Base-by-base conservation (phyloP, 2,113 vertebrate genomes). In the Elephantulus edwardii region DNA sequence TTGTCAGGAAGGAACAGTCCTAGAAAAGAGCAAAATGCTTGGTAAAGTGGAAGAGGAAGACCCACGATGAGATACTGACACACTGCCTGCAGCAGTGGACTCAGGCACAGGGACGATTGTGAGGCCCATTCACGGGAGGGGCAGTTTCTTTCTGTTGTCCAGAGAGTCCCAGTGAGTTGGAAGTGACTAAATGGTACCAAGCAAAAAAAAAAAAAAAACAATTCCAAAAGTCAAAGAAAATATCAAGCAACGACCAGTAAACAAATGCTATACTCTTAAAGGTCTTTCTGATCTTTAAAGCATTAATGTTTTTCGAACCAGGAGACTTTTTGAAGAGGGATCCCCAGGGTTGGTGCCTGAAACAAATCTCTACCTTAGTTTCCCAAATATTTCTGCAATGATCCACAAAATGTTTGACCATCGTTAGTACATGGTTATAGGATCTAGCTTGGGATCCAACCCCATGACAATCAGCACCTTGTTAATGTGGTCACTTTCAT, bases 351-450 rank as follows among this genome's bases (percentile, higher is more conserved):
- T 46, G 9, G 12, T 3, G 26, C 2, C 4, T 16, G 68, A 46
- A 72, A 30, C 54, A 48, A 10, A 12, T 40, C 24, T 38, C 38
- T 6, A 14, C 8, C 26, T 42, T 46, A 28, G 11, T 44, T 1
- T 38, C 50, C 70, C 8, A 16, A 1, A n/a, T n/a, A n/a, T 30
- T 19, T 76, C 35, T 4, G 3, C 42, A 0, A 33, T 6, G 10
- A 1, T 13, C 56, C 22, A 8, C 48, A 4, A 44, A 0, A 2
- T 9, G 60, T 6, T 6, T 14, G 44, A 9, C 24, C 17, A 1
- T 30, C 3, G 0, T 2, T 19, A 66, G 2, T 2, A 3, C 24
- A 0, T 11, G 70, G 16, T 9, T 6, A 0, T 0, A 13, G 66
- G 35, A 19, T 6, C 38, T 9, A 22, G n/a, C 2, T 12, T 33